These are phyloP conservation scores for Tauraco hartlaubi DNA, from an alignment of 2,797 vertebrate species.

Conservation along the genomic window DNA sequence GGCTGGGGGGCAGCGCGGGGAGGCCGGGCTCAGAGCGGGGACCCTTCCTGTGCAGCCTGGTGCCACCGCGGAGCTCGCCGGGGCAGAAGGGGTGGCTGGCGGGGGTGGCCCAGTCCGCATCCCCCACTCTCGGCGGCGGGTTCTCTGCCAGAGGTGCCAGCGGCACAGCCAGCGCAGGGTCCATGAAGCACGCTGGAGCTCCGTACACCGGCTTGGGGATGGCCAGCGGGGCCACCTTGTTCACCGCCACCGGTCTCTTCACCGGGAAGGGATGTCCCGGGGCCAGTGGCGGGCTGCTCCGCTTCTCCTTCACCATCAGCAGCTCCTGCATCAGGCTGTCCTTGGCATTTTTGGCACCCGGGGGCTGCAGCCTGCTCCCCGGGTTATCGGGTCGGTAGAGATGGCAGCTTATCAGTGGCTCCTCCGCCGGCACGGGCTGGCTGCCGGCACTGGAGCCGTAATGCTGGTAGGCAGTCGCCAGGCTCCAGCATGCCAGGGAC, in stretches of 20 bases:
- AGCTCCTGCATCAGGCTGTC: conserved; percentile 63
- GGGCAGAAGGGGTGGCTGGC: neutral
- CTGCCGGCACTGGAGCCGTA: conserved; percentile 21
- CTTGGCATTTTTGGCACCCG: conserved; percentile 31
- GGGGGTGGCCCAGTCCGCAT: conserved; percentile 54
- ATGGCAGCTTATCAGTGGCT: conserved; percentile 62
- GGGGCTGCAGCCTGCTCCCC: neutral
- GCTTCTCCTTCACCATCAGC: conserved; percentile 69
- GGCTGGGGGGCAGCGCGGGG: neutral
- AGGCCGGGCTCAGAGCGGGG: neutral
- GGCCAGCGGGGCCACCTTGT: conserved; percentile 76
- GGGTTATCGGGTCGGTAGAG: conserved; percentile 71
- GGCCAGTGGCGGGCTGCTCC: conserved; percentile 55
- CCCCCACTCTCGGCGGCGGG: neutral
- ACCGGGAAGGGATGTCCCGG: conserved; percentile 22
- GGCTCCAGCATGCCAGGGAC: conserved; percentile 75
- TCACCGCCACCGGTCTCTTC: conserved; percentile 39
- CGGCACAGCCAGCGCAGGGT: conserved; percentile 75
- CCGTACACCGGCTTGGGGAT: conserved; percentile 90
- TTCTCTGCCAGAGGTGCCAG: conserved; percentile 30
- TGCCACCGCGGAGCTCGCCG: neutral
- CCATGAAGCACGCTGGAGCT: conserved; percentile 82
- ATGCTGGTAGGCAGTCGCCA: conserved; percentile 55
- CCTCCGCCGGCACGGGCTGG: conserved; percentile 74
- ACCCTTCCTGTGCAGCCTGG: neutral